Percentiles rank a stretch among this genome's conserved stretches.
phyloP scores from a whole-genome alignment of 2,797 vertebrate genomes.

The Smutsia gigantea region DNA sequence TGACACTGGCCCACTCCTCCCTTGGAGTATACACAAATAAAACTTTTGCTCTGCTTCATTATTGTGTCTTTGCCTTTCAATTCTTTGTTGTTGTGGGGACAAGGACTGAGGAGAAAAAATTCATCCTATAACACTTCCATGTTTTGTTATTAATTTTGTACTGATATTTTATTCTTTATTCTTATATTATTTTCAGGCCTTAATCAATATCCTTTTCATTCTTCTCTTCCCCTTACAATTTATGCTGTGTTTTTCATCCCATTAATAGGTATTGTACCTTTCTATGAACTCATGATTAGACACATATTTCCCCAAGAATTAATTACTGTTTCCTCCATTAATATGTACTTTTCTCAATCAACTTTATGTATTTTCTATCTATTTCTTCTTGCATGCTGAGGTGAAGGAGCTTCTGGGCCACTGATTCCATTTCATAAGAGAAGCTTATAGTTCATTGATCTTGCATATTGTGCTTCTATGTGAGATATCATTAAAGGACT shows the following conservation, averaged over 20 bases:
- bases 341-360: background rate
- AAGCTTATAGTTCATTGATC: background rate
- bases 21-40: too few species aligned
- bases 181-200: background rate
- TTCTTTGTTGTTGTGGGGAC: too few species aligned
- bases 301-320: background rate
- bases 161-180: background rate
- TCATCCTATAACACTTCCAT: background rate
- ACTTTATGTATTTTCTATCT: background rate
- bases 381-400: background rate
- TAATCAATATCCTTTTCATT: background rate
- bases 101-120: too few species aligned
- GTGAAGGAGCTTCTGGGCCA: background rate
- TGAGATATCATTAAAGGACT: background rate
- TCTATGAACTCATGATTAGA: background rate
- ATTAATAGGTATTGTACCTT: background rate
- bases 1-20: too few species aligned
- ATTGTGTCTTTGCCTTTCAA: too few species aligned
- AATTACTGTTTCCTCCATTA: background rate
- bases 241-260: background rate
- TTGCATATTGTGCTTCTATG: background rate
- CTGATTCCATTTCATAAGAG: background rate
- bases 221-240: background rate
- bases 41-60: too few species aligned
- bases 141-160: background rate